Evolutionary conservation across 2,888 invertebrate species (phyloP).

Genomic region (Neoscelio sp.): DNA sequence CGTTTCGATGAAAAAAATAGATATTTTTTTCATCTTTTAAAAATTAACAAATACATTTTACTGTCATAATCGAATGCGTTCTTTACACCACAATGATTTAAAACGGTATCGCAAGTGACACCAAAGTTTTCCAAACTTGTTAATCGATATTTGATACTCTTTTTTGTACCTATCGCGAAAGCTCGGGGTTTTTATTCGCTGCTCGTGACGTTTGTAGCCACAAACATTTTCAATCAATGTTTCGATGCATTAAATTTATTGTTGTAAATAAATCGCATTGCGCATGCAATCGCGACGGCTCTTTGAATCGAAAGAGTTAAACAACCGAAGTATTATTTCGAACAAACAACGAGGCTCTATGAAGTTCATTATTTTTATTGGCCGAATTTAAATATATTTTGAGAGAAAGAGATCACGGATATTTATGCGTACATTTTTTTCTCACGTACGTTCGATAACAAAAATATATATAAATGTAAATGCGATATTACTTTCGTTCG

Average conservation of each 20-base stretch:
- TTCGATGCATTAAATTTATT: neutral
- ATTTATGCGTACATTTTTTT: no score
- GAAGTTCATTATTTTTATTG: no score
- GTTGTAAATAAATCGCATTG: constrained; percentile 4
- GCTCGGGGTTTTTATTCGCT: no score
- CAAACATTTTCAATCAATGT: neutral
- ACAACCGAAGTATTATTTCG: no score
- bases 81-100: constrained; percentile 3
- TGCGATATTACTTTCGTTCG: neutral
- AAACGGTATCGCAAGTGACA: neutral
- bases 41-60: neutral
- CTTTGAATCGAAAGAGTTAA: no score
- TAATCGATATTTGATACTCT: constrained; percentile 5
- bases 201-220: neutral
- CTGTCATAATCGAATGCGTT: neutral
- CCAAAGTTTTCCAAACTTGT: constrained; percentile 3
- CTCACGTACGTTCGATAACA: no score
- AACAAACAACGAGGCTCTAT: no score
- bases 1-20: no score
- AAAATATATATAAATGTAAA: no score
- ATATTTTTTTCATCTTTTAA: no score
- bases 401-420: no score
- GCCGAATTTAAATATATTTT: no score
- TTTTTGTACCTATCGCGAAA: neutral
- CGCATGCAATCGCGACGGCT: neutral